These are phyloP conservation scores for Sylvilagus bachmani DNA, from an alignment of 2,113 vertebrate genomes.

Conservation along the genomic window DNA sequence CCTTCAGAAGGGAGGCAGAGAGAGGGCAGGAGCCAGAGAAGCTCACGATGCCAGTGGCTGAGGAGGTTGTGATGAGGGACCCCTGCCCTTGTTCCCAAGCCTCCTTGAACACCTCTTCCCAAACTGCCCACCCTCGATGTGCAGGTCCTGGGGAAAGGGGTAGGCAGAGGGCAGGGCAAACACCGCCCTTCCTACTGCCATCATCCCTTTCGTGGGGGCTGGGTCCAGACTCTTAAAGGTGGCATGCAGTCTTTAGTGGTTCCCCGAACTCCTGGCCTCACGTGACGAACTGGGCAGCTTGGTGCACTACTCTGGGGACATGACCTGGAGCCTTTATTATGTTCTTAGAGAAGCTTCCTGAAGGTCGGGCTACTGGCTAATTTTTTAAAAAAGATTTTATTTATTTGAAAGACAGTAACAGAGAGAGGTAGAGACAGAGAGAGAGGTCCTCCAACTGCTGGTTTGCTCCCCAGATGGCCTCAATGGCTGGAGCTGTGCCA, in stretches of 20 bases:
- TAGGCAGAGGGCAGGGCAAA: not conserved
- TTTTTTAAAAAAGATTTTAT: no score
- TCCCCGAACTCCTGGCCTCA: not conserved
- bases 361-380: not conserved
- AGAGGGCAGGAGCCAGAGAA: not conserved
- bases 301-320: not conserved
- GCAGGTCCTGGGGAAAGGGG: not conserved
- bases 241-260: not conserved
- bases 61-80: not conserved
- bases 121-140: not conserved
- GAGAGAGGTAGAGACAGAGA: no score
- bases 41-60: not conserved
- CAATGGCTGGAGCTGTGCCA: no score
- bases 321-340: not conserved
- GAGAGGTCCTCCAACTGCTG: no score
- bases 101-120: constrained; percentile 32
- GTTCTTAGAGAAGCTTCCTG: constrained; percentile 7
- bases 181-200: not conserved
- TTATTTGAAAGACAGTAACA: no score
- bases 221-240: not conserved
- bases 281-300: not conserved
- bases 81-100: not conserved
- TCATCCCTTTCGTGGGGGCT: not conserved
- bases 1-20: not conserved
- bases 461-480: no score